Base-by-base conservation (phyloP, 2,888 invertebrate species). In the Choreutis nemorana region DNA sequence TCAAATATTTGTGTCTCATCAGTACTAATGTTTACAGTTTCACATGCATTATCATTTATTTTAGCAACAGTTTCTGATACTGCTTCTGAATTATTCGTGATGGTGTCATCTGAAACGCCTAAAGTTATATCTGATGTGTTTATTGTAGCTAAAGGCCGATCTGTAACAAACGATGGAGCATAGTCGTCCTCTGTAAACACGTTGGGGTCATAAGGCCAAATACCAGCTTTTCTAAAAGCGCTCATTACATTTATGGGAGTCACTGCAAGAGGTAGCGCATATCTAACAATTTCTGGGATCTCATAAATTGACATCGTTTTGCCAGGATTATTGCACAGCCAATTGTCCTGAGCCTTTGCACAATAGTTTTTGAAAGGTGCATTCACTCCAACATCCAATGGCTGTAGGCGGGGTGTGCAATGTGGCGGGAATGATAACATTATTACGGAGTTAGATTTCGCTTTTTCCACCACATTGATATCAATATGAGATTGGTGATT, bases 251-350 rank as follows among this genome's bases (percentile, higher is more conserved):
- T 37, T 10, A 32, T 30, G 29, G 23, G 34, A 28, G 28, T 35
- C 23, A 38, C 38, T 25, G 35, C 31, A 29, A 28, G 23, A 11
- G 33, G 23, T 34, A 32, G 14, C 31, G 31, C 27, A 8, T 26
- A 14, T 26, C 29, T 34, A 12, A 34, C 24, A 25, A 34, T 29
- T 11, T 34, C 23, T 20, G 28, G 28, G 12, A 33, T 30, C 10
- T 35, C 34, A 26, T 35, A 35, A 30, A 40, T 40, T 14, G 34
- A 37, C 23, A 36, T 31, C 12, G 34, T 40, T 34, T 39, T 39
- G 30, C 35, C 35, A 14, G 40, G 36, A 26, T 38, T 23, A 21
- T 31, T 26, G 11, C 30, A 20, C 31, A 40, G 24, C 34, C 37
- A 38, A 29, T 31, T 34, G 32, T 40, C 33, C 24, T 27, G 23